phyloP scores from a whole-genome alignment of 1,140 invertebrate species.

The Bombus haemorrhoidalis region DNA sequence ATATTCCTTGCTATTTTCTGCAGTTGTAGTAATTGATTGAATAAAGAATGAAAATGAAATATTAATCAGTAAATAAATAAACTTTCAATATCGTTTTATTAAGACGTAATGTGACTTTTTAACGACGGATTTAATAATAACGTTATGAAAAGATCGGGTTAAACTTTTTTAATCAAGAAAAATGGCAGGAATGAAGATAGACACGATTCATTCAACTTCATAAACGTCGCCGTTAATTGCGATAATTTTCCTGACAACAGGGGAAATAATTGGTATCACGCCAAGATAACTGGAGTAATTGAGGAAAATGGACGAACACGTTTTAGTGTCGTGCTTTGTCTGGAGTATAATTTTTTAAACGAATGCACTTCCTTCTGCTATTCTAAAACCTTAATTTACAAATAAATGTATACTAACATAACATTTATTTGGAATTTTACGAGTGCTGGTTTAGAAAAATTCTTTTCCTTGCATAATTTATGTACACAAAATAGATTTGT shows the following conservation, averaged over 20 bases:
- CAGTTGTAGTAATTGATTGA: too few relatives aligned
- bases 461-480: background rate
- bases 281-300: background rate
- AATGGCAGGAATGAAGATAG: constrained; percentile 12
- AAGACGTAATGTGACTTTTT: background rate
- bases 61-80: background rate
- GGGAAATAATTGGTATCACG: background rate
- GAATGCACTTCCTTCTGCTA: background rate
- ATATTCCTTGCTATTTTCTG: background rate
- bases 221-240: constrained; percentile 16
- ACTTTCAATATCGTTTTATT: background rate
- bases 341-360: background rate
- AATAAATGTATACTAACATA: background rate
- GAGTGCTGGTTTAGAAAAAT: background rate
- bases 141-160: background rate
- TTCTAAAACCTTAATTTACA: background rate
- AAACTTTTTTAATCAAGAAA: constrained; percentile 11
- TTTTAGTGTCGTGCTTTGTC: background rate
- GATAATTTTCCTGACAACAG: background rate
- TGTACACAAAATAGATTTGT: background rate
- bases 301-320: background rate
- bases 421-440: background rate
- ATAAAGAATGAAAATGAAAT: background rate
- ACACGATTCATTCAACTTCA: constrained; percentile 6
- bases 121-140: background rate